Evolutionary conservation across 2,888 invertebrate genomes (phyloP).

Genomic region (Minunthozetes semirufus): DNA sequence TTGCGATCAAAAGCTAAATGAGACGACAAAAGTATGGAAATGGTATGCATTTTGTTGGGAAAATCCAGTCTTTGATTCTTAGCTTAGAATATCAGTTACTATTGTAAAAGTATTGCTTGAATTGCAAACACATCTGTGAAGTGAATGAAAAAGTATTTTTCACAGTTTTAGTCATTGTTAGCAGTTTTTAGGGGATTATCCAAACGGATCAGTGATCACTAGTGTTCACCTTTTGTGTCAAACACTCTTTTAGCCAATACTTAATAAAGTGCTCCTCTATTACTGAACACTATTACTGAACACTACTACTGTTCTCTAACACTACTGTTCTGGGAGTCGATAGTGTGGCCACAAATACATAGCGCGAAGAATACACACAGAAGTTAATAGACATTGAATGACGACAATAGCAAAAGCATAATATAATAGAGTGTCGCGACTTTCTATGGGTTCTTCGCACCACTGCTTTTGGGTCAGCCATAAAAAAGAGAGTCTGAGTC

Average conservation of each 20-base stretch:
- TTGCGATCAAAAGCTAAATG: not conserved
- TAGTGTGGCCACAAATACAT: conserved; percentile 30
- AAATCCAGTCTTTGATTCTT: too few relatives aligned
- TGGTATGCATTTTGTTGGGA: not conserved
- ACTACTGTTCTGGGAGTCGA: conserved; percentile 12
- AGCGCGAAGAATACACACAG: conserved; percentile 2
- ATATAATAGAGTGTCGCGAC: conserved; percentile 28
- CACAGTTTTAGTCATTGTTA: conserved; percentile 2
- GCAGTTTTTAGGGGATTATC: conserved; percentile 11
- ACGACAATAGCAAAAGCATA: conserved; percentile 28
- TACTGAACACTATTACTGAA: not conserved
- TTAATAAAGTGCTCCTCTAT: conserved; percentile 15
- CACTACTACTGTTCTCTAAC: not conserved
- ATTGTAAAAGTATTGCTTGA: not conserved
- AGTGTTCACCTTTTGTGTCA: conserved; percentile 2
- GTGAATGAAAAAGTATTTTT: conserved; percentile 20
- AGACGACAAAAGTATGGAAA: not conserved
- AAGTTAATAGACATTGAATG: conserved; percentile 21
- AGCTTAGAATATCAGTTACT: not conserved
- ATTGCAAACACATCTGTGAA: conserved; percentile 8
- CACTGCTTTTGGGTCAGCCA: conserved; percentile 27
- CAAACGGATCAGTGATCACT: conserved; percentile 29
- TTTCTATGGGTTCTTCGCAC: conserved; percentile 19
- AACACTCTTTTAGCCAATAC: conserved; percentile 26
- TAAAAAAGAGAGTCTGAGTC: conserved; percentile 18